phyloP scores from a whole-genome alignment of 2,888 invertebrate genomes.

The Brenthis daphne region DNA sequence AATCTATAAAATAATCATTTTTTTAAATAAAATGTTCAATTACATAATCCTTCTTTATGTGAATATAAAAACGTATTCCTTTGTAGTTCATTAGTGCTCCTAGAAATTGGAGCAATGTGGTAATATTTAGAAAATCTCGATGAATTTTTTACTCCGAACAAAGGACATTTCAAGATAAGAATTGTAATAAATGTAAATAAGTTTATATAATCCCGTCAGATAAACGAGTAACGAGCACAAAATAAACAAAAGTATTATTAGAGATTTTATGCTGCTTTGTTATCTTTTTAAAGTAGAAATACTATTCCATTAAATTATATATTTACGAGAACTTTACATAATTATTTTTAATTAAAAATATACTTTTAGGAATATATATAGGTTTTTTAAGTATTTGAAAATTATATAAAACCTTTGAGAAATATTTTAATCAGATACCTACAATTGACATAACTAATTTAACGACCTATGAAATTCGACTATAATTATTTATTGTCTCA shows the following conservation, averaged over 20 bases:
- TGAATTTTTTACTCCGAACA: conserved; percentile 47
- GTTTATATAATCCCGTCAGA: conserved; percentile 51
- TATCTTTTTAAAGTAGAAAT: conserved; percentile 1
- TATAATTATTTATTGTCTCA: too few relatives aligned
- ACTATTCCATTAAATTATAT: not conserved
- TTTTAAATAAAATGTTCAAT: not conserved
- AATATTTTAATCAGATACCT: too few relatives aligned
- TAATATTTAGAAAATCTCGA: conserved; percentile 37
- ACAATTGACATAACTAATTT: too few relatives aligned
- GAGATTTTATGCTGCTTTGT: not conserved
- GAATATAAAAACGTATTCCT: too few relatives aligned
- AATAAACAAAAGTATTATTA: conserved; percentile 9
- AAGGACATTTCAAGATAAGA: conserved; percentile 54
- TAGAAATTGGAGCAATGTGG: conserved; percentile 29
- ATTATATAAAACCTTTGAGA: too few relatives aligned
- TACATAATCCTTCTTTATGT: too few relatives aligned
- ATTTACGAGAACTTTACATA: not conserved
- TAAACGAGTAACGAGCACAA: conserved; percentile 43
- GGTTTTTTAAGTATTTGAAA: too few relatives aligned
- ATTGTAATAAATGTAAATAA: conserved; percentile 56
- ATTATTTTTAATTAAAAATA: not conserved
- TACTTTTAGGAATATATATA: too few relatives aligned
- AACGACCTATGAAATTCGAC: too few relatives aligned
- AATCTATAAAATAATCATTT: too few relatives aligned
- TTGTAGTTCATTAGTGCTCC: not conserved